Percentiles rank a stretch among this genome's conserved stretches.
These are phyloP conservation scores for Aspidiotus destructor DNA, from an alignment of 2,888 invertebrate genomes.

Conservation along the genomic window DNA sequence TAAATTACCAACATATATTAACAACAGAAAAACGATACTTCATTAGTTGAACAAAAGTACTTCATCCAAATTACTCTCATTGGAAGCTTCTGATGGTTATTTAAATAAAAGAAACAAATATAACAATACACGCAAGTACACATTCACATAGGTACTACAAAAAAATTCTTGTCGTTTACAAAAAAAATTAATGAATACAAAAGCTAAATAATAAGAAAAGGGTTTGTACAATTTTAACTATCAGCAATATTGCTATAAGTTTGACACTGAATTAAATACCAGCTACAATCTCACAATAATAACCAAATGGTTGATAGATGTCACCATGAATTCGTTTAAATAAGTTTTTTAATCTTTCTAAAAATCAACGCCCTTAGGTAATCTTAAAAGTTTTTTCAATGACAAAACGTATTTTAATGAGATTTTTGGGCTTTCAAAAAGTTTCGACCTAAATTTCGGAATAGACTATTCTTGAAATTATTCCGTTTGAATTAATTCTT, in stretches of 20 bases:
- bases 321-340: too few species aligned
- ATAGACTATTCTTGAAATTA: too few species aligned
- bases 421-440: too few species aligned
- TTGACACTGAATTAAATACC: not conserved
- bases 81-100: not conserved
- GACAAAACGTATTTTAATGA: too few species aligned
- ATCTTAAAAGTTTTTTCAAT: too few species aligned
- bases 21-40: constrained; percentile 2
- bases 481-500: too few species aligned
- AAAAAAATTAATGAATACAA: not conserved
- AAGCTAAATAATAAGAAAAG: not conserved
- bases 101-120: not conserved
- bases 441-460: too few species aligned
- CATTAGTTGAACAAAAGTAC: not conserved
- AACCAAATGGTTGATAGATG: too few species aligned
- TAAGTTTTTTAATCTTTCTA: too few species aligned
- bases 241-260: not conserved
- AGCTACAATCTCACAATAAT: too few species aligned
- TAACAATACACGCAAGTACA: constrained; percentile 2
- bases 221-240: constrained; percentile 2
- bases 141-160: not conserved
- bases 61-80: not conserved
- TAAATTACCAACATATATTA: not conserved
- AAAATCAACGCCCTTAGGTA: too few species aligned
- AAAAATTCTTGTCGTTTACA: not conserved